Percentiles rank a stretch among this genome's conserved stretches.
Evolutionary conservation across 2,888 invertebrate species (phyloP).

Genomic region (Eurytoma adleriae): DNA sequence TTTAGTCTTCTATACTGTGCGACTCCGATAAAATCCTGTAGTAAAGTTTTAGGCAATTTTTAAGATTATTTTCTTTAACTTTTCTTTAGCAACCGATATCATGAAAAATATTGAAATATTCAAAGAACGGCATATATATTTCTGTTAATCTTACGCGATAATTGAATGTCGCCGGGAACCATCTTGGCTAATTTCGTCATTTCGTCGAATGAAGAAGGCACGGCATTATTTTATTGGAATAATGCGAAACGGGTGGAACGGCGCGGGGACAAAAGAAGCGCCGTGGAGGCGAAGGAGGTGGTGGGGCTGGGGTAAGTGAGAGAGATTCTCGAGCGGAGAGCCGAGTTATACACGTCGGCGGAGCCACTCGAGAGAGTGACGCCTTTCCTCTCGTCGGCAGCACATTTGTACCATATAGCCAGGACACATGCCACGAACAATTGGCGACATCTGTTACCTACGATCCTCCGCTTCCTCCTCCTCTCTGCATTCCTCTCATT

Average conservation of each 20-base stretch:
- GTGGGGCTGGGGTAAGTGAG: not conserved
- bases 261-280: not conserved
- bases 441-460: conserved; percentile 60
- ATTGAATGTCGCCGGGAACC: too few species aligned
- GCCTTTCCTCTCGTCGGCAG: conserved; percentile 10
- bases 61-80: too few species aligned
- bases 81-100: too few species aligned
- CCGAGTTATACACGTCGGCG: conserved; percentile 60
- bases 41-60: too few species aligned
- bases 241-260: not conserved
- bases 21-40: too few species aligned
- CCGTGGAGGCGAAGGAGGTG: not conserved
- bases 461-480: conserved; percentile 40
- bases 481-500: conserved; percentile 23
- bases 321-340: conserved; percentile 21
- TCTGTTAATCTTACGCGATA: too few species aligned
- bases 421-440: conserved; percentile 52
- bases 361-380: conserved; percentile 40
- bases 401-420: conserved; percentile 44
- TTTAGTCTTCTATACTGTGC: too few species aligned
- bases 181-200: too few species aligned
- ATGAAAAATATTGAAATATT: too few species aligned
- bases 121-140: too few species aligned
- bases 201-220: too few species aligned
- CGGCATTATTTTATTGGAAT: not conserved